Base-by-base conservation (phyloP, 2,113 vertebrate genomes). In the Charina bottae region DNA sequence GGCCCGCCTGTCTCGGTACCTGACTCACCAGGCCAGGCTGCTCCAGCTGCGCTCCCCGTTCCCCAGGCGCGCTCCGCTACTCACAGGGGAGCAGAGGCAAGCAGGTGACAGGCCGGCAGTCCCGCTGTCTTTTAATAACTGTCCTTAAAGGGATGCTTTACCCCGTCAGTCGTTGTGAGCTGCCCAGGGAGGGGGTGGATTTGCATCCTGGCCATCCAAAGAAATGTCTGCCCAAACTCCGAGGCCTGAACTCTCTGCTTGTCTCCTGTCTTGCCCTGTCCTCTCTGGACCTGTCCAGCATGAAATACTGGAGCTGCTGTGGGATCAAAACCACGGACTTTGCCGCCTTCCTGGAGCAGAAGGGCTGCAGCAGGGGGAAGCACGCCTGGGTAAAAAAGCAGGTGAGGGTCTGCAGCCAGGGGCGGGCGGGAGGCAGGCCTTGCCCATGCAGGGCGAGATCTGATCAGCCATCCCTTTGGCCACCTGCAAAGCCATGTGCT, bases 251-350 rank as follows among this genome's bases (percentile, higher is more conserved):
- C 56, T 87, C 33, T 87, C 85, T 58, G 24, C 49, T 13, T n/a
- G 3, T 6, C 26, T 19, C 15, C 15, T 4, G 19, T 1, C n/a
- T 15, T 33, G 33, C 88, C 26, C 10, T 0, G 49, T 72, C 53
- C 1, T 9, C 28, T 8, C 33, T 0, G 1, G 15, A 87, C 19
- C 89, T 42, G 54, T 49, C 28, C 87, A 99, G 99, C 84, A 99
- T 99, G 95, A 99, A 99, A 93, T 99, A 98, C 96, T 99, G 99
- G 99, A 99, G 98, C 96, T 99, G 99, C 97, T 99, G 99, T 92
- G 96, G 97, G 85, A 97, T 99, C 92, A 98, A 97, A 96, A 99
- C 99, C 0, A 97, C 96, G 0, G 99, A 99, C 92, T 99, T 99
- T 96, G 98, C 98, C 0, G 96, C 97, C 60, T 99, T 99, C 96